Base-by-base conservation (phyloP, 2,888 invertebrate species). In the Siphlonurus alternatus region DNA sequence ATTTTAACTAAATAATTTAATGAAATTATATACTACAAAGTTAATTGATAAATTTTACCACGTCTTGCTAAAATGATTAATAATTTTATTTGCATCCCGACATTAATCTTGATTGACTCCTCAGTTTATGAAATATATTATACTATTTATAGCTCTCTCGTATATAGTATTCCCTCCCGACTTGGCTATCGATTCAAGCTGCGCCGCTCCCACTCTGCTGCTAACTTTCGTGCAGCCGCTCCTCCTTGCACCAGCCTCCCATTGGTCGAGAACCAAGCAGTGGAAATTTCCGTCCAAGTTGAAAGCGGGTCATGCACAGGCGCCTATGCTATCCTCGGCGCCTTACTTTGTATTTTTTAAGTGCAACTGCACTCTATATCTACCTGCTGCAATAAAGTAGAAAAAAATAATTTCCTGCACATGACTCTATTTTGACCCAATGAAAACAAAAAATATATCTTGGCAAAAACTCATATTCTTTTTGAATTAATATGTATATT, bases 291-390 rank as follows among this genome's bases (percentile, higher is more conserved):
- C 56, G 22, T 56, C 20, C 19, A 56, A 56, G 56, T 56, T 56
- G 56, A 56, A 56, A 56, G 56, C 56, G 56, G 56, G 56, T 56
- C 56, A 56, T 56, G 56, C 56, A n/a, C 56, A 22, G n/a, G 19
- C 56, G 56, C 19, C n/a, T 7, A 56, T 7, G 5, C 19, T 22
- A 5, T 56, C 5, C 20, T 10, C 5, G n/a, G 19, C 56, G 56
- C 19, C 56, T 38, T 38, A 10, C 5, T 38, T 38, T 38, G 15
- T 38, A 38, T 38, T 15, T 38, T 10, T 38, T 38, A 38, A 38
- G 15, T 38, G 38, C 38, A 38, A 10, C 15, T 38, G 38, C 5
- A 38, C 38, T 38, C 38, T 38, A n/a, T n/a, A n/a, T n/a, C n/a
- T n/a, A n/a, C n/a, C n/a, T n/a, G n/a, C n/a, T n/a, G n/a, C n/a